Conservation (phyloP, 2,797 vertebrate species). For the Taenioides sp. region DNA sequence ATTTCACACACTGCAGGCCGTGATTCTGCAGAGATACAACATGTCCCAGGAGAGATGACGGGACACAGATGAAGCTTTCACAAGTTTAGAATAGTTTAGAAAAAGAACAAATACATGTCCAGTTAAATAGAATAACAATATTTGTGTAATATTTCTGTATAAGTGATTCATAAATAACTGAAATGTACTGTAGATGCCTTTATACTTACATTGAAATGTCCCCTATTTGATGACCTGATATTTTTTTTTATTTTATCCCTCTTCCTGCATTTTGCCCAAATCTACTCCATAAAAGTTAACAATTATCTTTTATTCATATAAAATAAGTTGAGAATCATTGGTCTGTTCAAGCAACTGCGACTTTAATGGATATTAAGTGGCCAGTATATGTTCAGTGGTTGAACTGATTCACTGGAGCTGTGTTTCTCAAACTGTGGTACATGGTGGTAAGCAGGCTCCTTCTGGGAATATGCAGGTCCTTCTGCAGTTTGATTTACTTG, state of each 20-base stretch:
- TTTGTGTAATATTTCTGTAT: too few relatives aligned
- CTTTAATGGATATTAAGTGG: background rate
- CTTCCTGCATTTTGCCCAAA: background rate
- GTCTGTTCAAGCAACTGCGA: background rate
- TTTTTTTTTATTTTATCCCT: background rate
- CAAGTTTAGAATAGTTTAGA: constrained; percentile 29
- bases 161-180: too few relatives aligned
- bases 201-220: background rate
- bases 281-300: background rate
- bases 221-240: background rate
- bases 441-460: too few relatives aligned
- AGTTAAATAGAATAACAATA: background rate
- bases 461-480: too few relatives aligned
- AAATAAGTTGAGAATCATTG: too few relatives aligned
- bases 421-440: too few relatives aligned
- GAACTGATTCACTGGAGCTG: too few relatives aligned
- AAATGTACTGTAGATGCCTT: too few relatives aligned
- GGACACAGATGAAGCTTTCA: constrained; percentile 42
- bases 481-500: too few relatives aligned
- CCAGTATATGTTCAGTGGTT: background rate
- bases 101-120: constrained; percentile 29
- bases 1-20: constrained; percentile 68
- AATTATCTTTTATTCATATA: background rate
- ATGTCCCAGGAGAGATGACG: constrained; percentile 43
- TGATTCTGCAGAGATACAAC: constrained; percentile 38